Base-by-base conservation (phyloP, 1,140 invertebrate genomes). In the Bombus fervidus region DNA sequence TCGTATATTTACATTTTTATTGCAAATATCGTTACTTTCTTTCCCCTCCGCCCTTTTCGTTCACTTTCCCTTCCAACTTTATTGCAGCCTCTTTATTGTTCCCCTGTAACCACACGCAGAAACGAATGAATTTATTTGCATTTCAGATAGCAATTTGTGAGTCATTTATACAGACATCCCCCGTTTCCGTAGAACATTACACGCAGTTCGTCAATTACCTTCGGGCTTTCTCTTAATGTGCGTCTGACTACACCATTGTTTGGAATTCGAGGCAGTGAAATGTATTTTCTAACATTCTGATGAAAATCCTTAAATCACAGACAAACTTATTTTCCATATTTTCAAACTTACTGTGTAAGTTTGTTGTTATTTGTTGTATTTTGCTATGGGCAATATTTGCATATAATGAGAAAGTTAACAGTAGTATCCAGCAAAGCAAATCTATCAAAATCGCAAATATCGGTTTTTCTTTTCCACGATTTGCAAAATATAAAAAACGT, bases 81-180 rank as follows among this genome's bases (percentile, higher is more conserved):
- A 47, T 74, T n/a, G 53, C 85, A 41, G 18, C 12, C 53, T 71
- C 73, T 88, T 79, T 83, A 77, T 76, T 86, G 53, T 53, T 53
- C 84, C 77, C 18, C 66, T 25, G 59, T 43, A 66, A 41, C n/a
- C 53, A 47, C 85, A 57, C 64, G 80, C 22, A 69, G 53, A 79
- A 82, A 76, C 81, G 73, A 88, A 91, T 86, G 90, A 88, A 91
- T 91, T 87, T 90, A 91, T 90, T 90, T 83, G 88, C 74, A 74
- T 71, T 72, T 78, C 74, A 43, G 73, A 37, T 77, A 71, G 79
- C 82, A 78, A 84, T 64, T 74, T 66, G 83, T 81, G 77, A 90
- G 86, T 89, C 86, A 88, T 90, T 90, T 90, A 85, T 76, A 37
- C 72, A 88, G 73, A 80, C 82, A 73, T 82, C 64, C 78, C 68